phyloP scores from a whole-genome alignment of 2,113 vertebrate species.

The Zosterops japonicus region DNA sequence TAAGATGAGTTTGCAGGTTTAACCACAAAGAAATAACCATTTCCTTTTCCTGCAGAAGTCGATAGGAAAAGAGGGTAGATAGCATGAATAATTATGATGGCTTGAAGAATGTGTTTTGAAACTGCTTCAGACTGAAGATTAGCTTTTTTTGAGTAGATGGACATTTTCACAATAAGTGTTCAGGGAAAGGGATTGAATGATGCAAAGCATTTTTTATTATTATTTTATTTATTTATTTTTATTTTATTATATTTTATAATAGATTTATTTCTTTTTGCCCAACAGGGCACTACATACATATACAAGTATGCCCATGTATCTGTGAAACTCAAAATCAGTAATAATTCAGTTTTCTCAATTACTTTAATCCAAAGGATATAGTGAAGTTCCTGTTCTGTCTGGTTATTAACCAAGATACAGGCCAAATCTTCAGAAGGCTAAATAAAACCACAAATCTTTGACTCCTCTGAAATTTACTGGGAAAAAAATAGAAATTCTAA shows the following conservation, averaged over 20 bases:
- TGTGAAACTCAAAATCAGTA: background rate
- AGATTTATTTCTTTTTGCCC: background rate
- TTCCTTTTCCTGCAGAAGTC: background rate
- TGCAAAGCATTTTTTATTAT: background rate
- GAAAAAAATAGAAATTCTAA: background rate
- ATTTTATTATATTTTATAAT: background rate
- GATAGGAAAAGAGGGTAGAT: background rate
- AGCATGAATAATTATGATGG: background rate
- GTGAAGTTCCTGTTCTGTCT: background rate
- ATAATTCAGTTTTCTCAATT: background rate
- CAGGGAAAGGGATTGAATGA: background rate
- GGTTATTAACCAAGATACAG: background rate
- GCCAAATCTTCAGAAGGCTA: background rate
- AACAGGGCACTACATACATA: rapidly evolving
- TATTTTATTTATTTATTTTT: background rate
- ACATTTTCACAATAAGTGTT: background rate
- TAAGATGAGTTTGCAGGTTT: background rate
- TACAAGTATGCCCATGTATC: background rate
- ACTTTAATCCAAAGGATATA: background rate
- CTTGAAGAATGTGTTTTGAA: background rate
- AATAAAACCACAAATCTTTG: background rate
- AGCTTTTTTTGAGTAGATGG: background rate
- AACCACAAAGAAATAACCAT: background rate
- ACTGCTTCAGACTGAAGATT: background rate
- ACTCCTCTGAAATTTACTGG: background rate